Evolutionary conservation across 1,140 invertebrate genomes (phyloP), one percentile per base, ranked within the genome.

Genomic region (Bombus confusus): DNA sequence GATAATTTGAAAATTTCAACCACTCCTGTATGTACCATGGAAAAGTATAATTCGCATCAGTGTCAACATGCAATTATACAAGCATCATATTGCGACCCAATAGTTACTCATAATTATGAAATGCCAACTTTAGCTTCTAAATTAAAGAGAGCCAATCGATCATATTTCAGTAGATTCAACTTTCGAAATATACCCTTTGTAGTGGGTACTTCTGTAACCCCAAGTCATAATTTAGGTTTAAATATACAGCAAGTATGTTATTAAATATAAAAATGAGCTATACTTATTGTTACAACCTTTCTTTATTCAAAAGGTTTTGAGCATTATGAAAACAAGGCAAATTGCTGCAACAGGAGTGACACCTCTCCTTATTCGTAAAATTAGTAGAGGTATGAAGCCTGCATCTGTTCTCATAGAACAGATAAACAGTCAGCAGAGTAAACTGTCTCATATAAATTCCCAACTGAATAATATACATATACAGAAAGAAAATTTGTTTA

Each of bases 161-260:
- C 92, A 8, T 95, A 95, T 83, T 94, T 95, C n/a, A 92, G 93
- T 34, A 93, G 90, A 72, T 95, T 95, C 69, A 95, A 94, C 85
- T 95, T 96, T 76, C 91, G 92, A 78, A 94, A 95, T 68, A 96
- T 96, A 78, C 96, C 96, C 34, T 96, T 96, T 90, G 95, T 96
- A 41, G 95, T 95, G 31, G 95, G 95, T 1, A 96, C 95, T 71
- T 96, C 96, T 1, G 93, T 95, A 15, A 92, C 93, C 25, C 95
- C 94, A 0, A 96, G 95, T 90, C 95, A 96, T 82, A 96, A 96
- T 92, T 93, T 96, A 41, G 96, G 96, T 57, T 93, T 96, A 39
- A 96, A 96, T 88, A 96, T 96, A 79, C 96, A 96, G 87, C 95
- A 96, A 93, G 95, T 95, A 69, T 41, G 68, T 41, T 52, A 15